A percentile compares a stretch with the other conserved stretches of the same genome.
Conservation (phyloP, 1,140 invertebrate species). For the Amyelois transitella region DNA sequence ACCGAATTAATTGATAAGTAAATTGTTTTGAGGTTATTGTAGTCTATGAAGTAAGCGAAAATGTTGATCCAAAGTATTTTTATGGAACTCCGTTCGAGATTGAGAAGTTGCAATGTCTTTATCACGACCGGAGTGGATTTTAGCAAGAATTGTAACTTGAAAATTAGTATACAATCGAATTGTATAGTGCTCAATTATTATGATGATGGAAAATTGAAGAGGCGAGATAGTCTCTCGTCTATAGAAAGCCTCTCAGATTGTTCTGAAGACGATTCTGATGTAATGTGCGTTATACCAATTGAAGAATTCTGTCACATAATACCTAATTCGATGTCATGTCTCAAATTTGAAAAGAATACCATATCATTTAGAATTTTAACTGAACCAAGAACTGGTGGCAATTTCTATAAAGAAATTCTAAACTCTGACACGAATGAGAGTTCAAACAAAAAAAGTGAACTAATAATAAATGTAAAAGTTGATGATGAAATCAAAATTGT, state of each 20-base stretch:
- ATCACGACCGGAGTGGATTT: conserved; percentile 66
- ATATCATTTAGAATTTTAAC: conserved; percentile 69
- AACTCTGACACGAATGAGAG: conserved; percentile 29
- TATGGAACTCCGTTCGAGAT: conserved; percentile 73
- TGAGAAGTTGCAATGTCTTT: conserved; percentile 75
- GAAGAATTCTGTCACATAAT: conserved; percentile 63
- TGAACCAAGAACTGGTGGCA: conserved; percentile 63
- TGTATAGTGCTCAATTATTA: conserved; percentile 67
- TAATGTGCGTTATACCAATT: conserved; percentile 50
- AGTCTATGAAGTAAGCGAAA: conserved; percentile 31
- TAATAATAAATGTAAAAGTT: conserved; percentile 53
- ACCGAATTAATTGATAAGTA: conserved; percentile 57
- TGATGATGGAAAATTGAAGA: conserved; percentile 38
- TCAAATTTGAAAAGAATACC: conserved; percentile 63
- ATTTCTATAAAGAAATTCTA: conserved; percentile 73
- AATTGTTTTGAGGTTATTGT: conserved; percentile 20
- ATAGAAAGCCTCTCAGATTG: conserved; percentile 60
- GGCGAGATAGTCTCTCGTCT: conserved; percentile 55
- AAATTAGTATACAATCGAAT: conserved; percentile 67
- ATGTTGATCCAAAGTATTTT: conserved; percentile 70
- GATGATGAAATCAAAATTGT: conserved; percentile 49
- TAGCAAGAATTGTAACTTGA: conserved; percentile 59
- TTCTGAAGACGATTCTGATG: conserved; percentile 51
- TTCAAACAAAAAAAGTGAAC: conserved; percentile 30
- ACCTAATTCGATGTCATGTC: conserved; percentile 68